Base-by-base conservation (phyloP, 2,797 vertebrate species). In the Eremophila alpestris region DNA sequence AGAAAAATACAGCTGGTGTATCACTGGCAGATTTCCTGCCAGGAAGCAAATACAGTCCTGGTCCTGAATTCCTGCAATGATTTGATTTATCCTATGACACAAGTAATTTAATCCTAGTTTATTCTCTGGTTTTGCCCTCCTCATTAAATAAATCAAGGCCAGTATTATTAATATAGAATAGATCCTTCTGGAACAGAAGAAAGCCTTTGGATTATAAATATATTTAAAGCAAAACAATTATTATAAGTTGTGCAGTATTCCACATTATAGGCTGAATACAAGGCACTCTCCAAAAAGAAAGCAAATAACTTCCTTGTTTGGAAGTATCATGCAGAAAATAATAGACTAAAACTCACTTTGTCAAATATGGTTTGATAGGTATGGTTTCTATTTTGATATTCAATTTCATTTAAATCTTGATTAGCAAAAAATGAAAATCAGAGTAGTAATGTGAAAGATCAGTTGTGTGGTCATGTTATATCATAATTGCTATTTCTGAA, bases 21-120 rank as follows among this genome's bases (percentile, higher is more conserved):
- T 68, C 49, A 58, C 34, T 76, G 56, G 32, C 55, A 90, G 81
- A 77, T 41, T 95, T 95, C 89, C 93, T 89, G 68, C 11, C 75
- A 83, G 78, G 90, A 94, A 95, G 21, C 13, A 87, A 85, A 85
- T 17, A 27, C n/a, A 77, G 16, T 41, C 5, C 30, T 58, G 34
- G 43, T 67, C 45, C 68, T 64, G n/a, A 84, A 93, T 83, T 94
- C 54, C 62, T 83, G 32, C 22, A 80, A 32, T 40, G n/a, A 34
- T 70, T 77, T 75, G 27, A 74, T 79, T 89, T 84, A 68, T 45
- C 23, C 43, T 62, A 13, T 22, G 46, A 80, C 27, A 6, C 7
- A 89, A 95, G 7, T 24, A 9, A 22, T 75, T 94, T 83, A 93
- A 85, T 43, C 18, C 27, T 80, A n/a, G 16, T 84, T 63, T 54